Base-by-base conservation (phyloP, 2,797 vertebrate genomes). In the Menidia menidia region DNA sequence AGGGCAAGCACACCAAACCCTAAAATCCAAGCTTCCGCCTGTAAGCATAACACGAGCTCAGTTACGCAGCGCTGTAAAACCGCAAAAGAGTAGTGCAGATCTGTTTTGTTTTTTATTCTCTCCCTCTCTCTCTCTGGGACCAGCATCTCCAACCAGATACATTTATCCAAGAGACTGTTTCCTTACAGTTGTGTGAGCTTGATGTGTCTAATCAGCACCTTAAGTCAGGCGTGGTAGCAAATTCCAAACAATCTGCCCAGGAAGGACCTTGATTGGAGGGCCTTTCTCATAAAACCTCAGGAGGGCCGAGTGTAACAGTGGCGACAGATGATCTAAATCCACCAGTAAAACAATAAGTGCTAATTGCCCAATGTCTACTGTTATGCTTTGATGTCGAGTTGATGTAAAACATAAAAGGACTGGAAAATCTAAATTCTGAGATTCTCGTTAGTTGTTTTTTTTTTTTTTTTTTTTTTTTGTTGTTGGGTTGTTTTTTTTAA, bases 271-370 rank as follows among this genome's bases (percentile, higher is more conserved):
- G 32, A 55, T 81, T 76, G 69, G 25, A 57, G 18, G 48, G 2
- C 48, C 63, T 15, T 33, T 68, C 16, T 69, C 71, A 82, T 67
- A 73, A 78, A 82, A 73, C 70, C 78, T 71, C 77, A 64, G 52
- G 66, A 58, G 76, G 64, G 48, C 16, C 53, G 39, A 81, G 74
- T 33, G 31, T 35, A 69, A 66, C 35, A 14, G 45, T 32, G 54
- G 51, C 32, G 52, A 41, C 19, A 41, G 75, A 33, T 47, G 57
- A 60, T 81, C 70, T 72, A 71, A 45, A 70, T 45, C 25, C 50
- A 43, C 53, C 59, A 25, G 19, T 16, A 43, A 67, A 43, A 68
- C 53, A 68, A 18, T 55, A 14, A 71, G 31, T 18, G 56, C 64
- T 75, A 71, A 79, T 72, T 69, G 65, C 31, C 47, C 54, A 51